Conservation (phyloP, 2,888 invertebrate species). For the Cantharis flavilabris region DNA sequence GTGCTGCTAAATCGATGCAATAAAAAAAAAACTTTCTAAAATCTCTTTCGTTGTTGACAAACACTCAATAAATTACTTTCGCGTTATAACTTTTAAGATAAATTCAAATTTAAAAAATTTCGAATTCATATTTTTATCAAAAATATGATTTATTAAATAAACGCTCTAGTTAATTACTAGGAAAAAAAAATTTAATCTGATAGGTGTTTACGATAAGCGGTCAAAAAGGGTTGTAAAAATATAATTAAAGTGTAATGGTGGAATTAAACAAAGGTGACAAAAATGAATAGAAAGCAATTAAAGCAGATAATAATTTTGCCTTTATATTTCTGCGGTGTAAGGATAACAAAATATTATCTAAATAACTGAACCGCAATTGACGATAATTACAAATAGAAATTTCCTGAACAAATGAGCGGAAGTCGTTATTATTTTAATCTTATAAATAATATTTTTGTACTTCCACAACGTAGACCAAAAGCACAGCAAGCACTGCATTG, state of each 20-base stretch:
- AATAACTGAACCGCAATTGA: not conserved
- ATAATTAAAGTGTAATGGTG: not conserved
- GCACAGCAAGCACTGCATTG: not conserved
- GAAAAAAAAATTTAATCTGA: not conserved
- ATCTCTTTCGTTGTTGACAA: not conserved
- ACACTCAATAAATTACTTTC: not conserved
- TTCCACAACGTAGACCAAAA: not conserved
- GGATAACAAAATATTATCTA: not conserved
- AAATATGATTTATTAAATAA: not conserved
- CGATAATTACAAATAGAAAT: not conserved
- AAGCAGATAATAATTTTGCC: not conserved
- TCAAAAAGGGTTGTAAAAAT: not conserved
- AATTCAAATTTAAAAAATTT: not conserved
- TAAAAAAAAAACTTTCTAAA: not conserved
- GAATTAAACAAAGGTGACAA: not conserved
- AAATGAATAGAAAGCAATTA: not conserved
- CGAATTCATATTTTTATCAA: not conserved
- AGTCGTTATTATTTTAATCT: not conserved
- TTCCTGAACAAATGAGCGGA: not conserved
- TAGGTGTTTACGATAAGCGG: not conserved
- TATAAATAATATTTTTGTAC: not conserved
- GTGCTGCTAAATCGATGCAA: not conserved
- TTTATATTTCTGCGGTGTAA: not conserved
- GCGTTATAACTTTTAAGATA: not conserved
- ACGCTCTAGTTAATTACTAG: not conserved